These are phyloP conservation scores for Prietella phreatophila DNA, from an alignment of 2,113 vertebrate genomes.

Conservation along the genomic window DNA sequence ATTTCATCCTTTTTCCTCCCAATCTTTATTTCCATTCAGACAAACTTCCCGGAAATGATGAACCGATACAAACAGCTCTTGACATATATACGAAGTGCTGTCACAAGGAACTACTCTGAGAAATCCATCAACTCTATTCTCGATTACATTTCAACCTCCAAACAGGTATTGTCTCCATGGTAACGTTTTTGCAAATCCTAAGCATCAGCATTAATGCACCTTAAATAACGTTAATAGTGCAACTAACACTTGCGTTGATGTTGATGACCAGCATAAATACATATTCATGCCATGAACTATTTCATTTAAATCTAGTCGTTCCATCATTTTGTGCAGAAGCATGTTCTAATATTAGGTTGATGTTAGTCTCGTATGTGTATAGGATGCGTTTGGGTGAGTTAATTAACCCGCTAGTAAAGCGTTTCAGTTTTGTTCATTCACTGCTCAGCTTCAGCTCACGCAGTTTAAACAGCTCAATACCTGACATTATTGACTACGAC, in stretches of 20 bases:
- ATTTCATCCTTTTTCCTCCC: background rate
- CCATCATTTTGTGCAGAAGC: no score
- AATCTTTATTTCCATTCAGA: conserved; percentile 67
- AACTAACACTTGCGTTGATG: background rate
- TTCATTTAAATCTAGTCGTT: background rate
- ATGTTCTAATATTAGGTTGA: no score
- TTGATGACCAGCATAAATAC: background rate
- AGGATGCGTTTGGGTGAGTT: no score
- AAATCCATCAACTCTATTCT: conserved; percentile 99
- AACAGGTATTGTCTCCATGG: conserved; percentile 82
- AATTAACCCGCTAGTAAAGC: no score
- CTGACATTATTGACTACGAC: no score
- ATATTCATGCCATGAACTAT: background rate
- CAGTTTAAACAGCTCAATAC: no score
- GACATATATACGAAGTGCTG: conserved; percentile 96
- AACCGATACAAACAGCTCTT: conserved; percentile 98
- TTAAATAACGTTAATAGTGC: background rate
- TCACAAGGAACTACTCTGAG: conserved; percentile 98
- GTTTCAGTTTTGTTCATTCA: no score
- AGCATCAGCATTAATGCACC: background rate
- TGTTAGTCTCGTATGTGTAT: no score
- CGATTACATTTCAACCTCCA: conserved; percentile 99
- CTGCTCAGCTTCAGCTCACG: no score
- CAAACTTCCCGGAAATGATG: conserved; percentile 99
- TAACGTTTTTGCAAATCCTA: background rate